Evolutionary conservation across 2,113 vertebrate species (phyloP).

Genomic region (Circaetus gallicus): DNA sequence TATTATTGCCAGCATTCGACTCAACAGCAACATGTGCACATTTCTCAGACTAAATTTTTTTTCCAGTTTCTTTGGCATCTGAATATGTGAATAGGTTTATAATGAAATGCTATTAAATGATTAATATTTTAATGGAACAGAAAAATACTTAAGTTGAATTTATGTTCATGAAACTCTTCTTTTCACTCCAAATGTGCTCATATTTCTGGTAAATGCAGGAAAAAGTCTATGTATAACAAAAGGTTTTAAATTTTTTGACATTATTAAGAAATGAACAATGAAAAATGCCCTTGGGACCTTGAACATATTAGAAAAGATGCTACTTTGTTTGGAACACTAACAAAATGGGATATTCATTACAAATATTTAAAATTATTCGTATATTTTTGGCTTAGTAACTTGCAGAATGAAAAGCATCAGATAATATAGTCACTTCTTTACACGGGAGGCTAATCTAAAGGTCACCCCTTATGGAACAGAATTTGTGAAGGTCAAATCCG

Average conservation of each 20-base stretch:
- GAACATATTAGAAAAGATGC: not conserved
- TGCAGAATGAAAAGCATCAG: not conserved
- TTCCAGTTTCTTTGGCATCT: not conserved
- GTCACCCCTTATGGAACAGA: conserved; percentile 41
- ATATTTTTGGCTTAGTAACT: not conserved
- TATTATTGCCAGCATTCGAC: not conserved
- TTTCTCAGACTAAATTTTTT: not conserved
- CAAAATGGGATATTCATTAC: not conserved
- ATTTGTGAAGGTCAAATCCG: conserved; percentile 47
- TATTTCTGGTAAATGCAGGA: not conserved
- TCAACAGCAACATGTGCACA: not conserved
- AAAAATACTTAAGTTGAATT: not conserved
- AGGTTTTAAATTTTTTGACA: not conserved
- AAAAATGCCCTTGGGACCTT: not conserved
- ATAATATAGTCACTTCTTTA: not conserved
- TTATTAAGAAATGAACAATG: not conserved
- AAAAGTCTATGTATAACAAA: not conserved
- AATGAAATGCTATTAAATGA: not conserved
- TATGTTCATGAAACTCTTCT: not conserved
- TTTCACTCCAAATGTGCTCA: not conserved
- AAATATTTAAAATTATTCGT: not conserved
- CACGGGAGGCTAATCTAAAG: conserved; percentile 5
- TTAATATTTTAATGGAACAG: not conserved
- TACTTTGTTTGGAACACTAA: not conserved
- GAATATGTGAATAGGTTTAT: not conserved